A percentile compares a stretch with the other conserved stretches of the same genome.
Evolutionary conservation across 2,888 invertebrate genomes (phyloP).

Genomic region (Pammene fasciana): DNA sequence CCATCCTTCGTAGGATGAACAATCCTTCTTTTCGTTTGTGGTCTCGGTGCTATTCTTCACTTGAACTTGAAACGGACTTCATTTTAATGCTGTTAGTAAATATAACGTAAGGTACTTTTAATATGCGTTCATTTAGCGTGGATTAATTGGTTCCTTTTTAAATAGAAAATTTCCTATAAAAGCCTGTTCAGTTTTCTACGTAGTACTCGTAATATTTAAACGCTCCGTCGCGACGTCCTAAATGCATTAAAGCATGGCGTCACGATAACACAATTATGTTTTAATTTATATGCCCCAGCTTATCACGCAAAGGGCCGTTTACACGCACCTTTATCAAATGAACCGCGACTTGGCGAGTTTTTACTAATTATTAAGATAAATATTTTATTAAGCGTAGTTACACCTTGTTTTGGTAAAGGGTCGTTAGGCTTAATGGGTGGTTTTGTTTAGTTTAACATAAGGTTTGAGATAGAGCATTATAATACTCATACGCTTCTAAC

Average conservation of each 20-base stretch:
- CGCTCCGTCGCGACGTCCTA: conserved; percentile 52
- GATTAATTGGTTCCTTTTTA: conserved; percentile 1
- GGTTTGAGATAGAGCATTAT: conserved; percentile 5
- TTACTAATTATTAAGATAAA: conserved; percentile 83
- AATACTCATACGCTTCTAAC: too few species aligned
- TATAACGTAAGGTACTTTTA: too few species aligned
- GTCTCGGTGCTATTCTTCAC: too few species aligned
- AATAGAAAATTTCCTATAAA: conserved; percentile 23
- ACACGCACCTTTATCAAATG: conserved; percentile 79
- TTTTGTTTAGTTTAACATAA: conserved; percentile 20
- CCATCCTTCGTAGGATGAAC: too few species aligned
- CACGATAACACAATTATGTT: conserved; percentile 83
- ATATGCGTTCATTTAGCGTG: background rate
- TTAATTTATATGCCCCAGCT: conserved; percentile 80
- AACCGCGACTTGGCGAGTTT: conserved; percentile 71
- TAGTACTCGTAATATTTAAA: conserved; percentile 34
- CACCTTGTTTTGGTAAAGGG: conserved; percentile 70
- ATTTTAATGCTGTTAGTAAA: too few species aligned
- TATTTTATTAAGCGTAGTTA: conserved; percentile 69
- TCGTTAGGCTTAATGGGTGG: conserved; percentile 62
- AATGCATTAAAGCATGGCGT: conserved; percentile 77
- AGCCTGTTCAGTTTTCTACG: conserved; percentile 27
- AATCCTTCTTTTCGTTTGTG: too few species aligned
- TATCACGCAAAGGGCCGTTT: conserved; percentile 74
- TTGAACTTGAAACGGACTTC: too few species aligned